Base-by-base conservation (phyloP, 1,140 invertebrate genomes). In the Steinernema feltiae region DNA sequence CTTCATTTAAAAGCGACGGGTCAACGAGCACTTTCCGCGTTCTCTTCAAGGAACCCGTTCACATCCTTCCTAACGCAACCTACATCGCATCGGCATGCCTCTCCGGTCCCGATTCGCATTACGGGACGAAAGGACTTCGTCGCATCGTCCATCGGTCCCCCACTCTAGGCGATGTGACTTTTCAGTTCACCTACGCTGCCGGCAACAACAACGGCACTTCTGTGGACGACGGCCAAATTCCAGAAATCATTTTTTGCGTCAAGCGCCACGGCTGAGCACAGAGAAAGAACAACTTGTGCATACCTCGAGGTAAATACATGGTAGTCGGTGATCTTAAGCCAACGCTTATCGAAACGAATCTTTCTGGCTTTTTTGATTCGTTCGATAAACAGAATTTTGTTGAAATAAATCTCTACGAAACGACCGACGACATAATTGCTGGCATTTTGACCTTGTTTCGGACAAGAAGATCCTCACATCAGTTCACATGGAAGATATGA, bases 171-270 rank as follows among this genome's bases (percentile, higher is more conserved):
- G 91, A 91, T 84, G 90, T 94, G 1, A 92, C 91, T 12, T 94
- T 94, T 86, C 91, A 93, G 85, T 95, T 94, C 87, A 92, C 91
- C 0, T 93, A 92, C 84, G 92, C 92, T 17, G 90, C 92, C 24
- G 93, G 92, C 27, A 93, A 93, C 85, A 94, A 94, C 86, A 95
- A 95, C 87, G 93, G 93, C 15, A 94, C 93, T 0, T 92, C 92
- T 1, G 92, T 94, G 0, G 93, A 95, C 84, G 92, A 93, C 87
- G 93, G 93, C 75, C 93, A 95, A 87, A 93, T 94, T 81, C 93
- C 93, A 12, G 92, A 93, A 86, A 92, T 94, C 71, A 92, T 94
- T 77, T 94, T 94, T 87, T 93, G 89, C 76, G 53, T 63, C 24
- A 63, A 63, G 53, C 53, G 53, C 7, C 53, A 63, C 53, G 24